Evolutionary conservation across 1,140 invertebrate species (phyloP).

Genomic region (Lithobius niger): DNA sequence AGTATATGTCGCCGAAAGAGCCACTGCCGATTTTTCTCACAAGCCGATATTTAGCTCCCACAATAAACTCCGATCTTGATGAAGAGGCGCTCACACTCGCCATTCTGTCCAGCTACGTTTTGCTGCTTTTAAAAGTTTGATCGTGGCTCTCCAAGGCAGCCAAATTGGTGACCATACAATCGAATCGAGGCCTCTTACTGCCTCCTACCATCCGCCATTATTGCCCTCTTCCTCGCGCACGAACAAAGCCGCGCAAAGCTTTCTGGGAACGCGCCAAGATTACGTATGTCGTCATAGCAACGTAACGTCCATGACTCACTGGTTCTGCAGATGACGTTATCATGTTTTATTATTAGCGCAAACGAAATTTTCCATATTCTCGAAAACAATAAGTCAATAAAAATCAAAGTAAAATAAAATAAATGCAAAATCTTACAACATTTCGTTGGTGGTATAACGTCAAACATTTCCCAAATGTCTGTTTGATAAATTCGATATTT

Average conservation of each 20-base stretch:
- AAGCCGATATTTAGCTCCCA: constrained; percentile 84
- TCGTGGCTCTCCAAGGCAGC: not conserved
- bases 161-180: not conserved
- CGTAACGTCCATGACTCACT: no score
- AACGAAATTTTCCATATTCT: no score
- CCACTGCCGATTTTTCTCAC: constrained; percentile 95
- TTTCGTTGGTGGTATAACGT: no score
- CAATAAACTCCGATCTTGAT: constrained; percentile 54
- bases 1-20: constrained; percentile 97
- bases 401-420: no score
- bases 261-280: no score
- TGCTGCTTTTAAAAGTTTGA: not conserved
- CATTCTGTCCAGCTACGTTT: constrained; percentile 7
- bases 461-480: no score
- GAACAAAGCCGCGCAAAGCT: not conserved
- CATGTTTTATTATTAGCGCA: no score
- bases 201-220: not conserved
- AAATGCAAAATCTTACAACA: no score
- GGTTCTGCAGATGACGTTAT: no score
- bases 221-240: not conserved
- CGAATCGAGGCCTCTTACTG: constrained; percentile 1
- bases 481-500: no score
- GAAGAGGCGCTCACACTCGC: constrained; percentile 20
- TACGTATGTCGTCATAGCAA: no score
- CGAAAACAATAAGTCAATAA: no score